Evolutionary conservation across 1,140 invertebrate genomes (phyloP).

Genomic region (Drosophila mayri): DNA sequence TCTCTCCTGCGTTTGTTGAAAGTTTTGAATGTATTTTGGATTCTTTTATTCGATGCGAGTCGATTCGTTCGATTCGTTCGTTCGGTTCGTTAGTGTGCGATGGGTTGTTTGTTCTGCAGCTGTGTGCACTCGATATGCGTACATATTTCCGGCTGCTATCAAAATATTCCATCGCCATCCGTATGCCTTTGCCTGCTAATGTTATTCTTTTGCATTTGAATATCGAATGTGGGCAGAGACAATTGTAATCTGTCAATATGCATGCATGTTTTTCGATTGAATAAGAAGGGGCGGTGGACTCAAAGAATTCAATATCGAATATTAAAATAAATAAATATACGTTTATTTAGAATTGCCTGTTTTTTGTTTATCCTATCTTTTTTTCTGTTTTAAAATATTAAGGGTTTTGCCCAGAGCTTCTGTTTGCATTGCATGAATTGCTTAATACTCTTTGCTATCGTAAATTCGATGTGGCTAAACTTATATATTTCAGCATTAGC

Average conservation of each 20-base stretch:
- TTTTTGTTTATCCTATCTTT: background rate
- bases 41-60: slow-evolving; percentile 27
- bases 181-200: slow-evolving; percentile 42
- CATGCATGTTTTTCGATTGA: slow-evolving; percentile 44
- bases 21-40: slow-evolving; percentile 68
- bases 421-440: slow-evolving; percentile 22
- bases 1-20: slow-evolving; percentile 68
- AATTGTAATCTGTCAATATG: slow-evolving; percentile 30
- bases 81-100: slow-evolving; percentile 41
- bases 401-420: background rate
- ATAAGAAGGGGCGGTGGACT: slow-evolving; percentile 3
- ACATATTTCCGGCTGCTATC: slow-evolving; percentile 39
- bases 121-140: slow-evolving; percentile 18
- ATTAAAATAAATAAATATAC: slow-evolving; percentile 26
- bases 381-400: background rate
- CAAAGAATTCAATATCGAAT: slow-evolving; percentile 14
- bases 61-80: slow-evolving; percentile 17
- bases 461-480: slow-evolving; percentile 9
- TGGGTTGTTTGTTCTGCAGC: slow-evolving; percentile 49
- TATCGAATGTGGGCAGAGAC: slow-evolving; percentile 16
- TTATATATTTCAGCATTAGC: background rate
- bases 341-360: background rate
- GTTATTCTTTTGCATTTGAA: slow-evolving; percentile 49
- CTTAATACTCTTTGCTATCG: slow-evolving; percentile 6
- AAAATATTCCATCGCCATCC: slow-evolving; percentile 40